Base-by-base conservation (phyloP, 2,888 invertebrate genomes). In the Calephelis perditalis region DNA sequence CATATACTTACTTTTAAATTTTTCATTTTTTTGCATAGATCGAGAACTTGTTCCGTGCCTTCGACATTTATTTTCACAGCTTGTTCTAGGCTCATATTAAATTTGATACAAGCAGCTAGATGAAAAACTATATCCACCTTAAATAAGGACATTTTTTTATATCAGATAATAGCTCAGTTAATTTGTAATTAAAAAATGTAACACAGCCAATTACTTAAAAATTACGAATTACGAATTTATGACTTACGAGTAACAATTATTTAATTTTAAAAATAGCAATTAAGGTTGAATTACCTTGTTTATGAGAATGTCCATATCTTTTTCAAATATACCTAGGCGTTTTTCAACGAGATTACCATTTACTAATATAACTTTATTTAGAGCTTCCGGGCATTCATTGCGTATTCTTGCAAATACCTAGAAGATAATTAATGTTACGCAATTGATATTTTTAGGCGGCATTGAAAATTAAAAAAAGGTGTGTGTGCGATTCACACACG, bases 61-160 rank as follows among this genome's bases (percentile, higher is more conserved):
- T 76, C 78, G 0, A 79, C 68, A 49, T 84, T 84, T 6, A 70
- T 62, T 2, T 69, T 68, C 56, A 82, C 63, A 0, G 78, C 76
- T 0, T 57, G 46, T 4, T 72, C 64, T 1, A 84, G 59, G 0
- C 75, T 69, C 10, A 77, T 77, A 8, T 71, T 74, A 46, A 84
- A 76, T 57, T 73, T 79, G 0, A 81, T 62, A 0, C 76, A 72
- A 0, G 84, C 84, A 3, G 82, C 84, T 1, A 73, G 64, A 62
- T 84, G 82, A 5, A 83, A 77, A 3, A 82, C 74, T 8, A 45
- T n/a, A 10, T 10, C 45, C 45, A 45, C 45, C 45, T 45, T 10
- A n/a, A 45, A 45, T n/a, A 10, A 45, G 10, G 10, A 45, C 10
- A 5, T n/a, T 2, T 40, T 7, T 6, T 40, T 10, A 5, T 45